Evolutionary conservation across 2,113 vertebrate species (phyloP).

Genomic region (Gasterosteus aculeatus): DNA sequence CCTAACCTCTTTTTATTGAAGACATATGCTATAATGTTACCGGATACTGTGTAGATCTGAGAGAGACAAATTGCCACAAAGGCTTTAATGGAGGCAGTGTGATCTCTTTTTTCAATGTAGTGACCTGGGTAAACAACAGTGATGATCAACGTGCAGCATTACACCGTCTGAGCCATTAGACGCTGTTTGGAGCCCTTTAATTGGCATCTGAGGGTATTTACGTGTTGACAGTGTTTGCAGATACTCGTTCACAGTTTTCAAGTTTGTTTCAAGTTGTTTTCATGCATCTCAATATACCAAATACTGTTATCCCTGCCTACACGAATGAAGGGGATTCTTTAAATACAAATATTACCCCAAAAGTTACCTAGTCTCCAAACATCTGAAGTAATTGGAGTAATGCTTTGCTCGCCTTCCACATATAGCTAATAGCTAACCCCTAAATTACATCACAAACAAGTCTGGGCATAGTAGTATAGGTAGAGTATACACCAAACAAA

Average conservation of each 20-base stretch:
- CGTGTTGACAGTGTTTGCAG: constrained; percentile 1
- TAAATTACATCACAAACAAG: neutral
- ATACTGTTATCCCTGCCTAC: neutral
- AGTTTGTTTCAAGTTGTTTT: constrained; percentile 10
- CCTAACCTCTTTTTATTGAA: constrained; percentile 41
- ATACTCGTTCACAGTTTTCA: constrained; percentile 11
- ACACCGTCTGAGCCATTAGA: constrained; percentile 60
- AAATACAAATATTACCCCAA: constrained; percentile 4
- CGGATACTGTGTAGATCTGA: constrained; percentile 25
- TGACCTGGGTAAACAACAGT: constrained; percentile 35
- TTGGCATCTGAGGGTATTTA: constrained; percentile 23
- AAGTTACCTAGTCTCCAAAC: neutral
- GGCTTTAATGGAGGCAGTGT: constrained; percentile 57
- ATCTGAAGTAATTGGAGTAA: neutral
- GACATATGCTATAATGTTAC: constrained; percentile 14
- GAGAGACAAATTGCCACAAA: constrained; percentile 38
- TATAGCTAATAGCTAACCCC: neutral
- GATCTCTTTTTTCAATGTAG: constrained; percentile 51
- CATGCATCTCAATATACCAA: neutral
- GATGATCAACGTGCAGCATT: constrained; percentile 57
- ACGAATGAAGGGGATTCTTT: neutral
- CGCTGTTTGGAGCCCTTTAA: constrained; percentile 38
- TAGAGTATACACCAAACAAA: too few relatives aligned
- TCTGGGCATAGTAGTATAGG: too few relatives aligned
- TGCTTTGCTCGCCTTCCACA: neutral